These are phyloP conservation scores for Papilio aristodemus DNA, from an alignment of 1,140 invertebrate species.

Conservation along the genomic window DNA sequence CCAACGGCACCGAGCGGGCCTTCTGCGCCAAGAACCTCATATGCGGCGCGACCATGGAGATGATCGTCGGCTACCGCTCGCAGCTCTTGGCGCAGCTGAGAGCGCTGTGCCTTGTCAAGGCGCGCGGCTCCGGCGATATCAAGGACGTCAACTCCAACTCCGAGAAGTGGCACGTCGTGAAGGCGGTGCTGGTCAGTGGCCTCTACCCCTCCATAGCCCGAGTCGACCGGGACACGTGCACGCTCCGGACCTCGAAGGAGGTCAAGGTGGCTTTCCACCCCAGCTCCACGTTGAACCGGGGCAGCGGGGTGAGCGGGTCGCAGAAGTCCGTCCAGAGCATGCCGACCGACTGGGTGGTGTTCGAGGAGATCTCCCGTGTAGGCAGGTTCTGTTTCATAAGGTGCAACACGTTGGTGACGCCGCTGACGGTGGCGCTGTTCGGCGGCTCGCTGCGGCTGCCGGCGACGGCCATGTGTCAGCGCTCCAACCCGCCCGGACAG, in stretches of 20 bases:
- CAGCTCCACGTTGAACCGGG: constrained; percentile 84
- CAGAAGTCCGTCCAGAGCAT: constrained; percentile 83
- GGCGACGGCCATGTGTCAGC: constrained; percentile 59
- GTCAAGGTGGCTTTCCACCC: constrained; percentile 88
- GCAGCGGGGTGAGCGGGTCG: constrained; percentile 57
- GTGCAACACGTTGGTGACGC: constrained; percentile 89
- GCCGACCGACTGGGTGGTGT: constrained; percentile 91
- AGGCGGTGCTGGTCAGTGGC: constrained; percentile 92
- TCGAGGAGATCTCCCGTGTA: constrained; percentile 89
- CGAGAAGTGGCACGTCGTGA: constrained; percentile 94
- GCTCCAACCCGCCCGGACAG: constrained; percentile 71
- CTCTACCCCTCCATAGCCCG: constrained; percentile 93
- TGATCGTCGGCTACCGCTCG: constrained; percentile 88
- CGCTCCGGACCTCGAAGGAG: constrained; percentile 83
- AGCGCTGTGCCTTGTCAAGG: constrained; percentile 90
- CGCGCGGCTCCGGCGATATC: constrained; percentile 87
- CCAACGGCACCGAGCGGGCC: constrained; percentile 84
- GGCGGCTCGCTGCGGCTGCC: constrained; percentile 86
- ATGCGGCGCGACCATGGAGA: constrained; percentile 92
- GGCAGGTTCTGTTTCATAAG: constrained; percentile 85
- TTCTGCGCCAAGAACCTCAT: constrained; percentile 92
- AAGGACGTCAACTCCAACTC: constrained; percentile 91
- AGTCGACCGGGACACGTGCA: constrained; percentile 71
- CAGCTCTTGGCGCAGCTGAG: constrained; percentile 93
- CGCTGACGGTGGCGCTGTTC: constrained; percentile 90